Conservation (phyloP, 2,888 invertebrate genomes). For the Arctia plantaginis region DNA sequence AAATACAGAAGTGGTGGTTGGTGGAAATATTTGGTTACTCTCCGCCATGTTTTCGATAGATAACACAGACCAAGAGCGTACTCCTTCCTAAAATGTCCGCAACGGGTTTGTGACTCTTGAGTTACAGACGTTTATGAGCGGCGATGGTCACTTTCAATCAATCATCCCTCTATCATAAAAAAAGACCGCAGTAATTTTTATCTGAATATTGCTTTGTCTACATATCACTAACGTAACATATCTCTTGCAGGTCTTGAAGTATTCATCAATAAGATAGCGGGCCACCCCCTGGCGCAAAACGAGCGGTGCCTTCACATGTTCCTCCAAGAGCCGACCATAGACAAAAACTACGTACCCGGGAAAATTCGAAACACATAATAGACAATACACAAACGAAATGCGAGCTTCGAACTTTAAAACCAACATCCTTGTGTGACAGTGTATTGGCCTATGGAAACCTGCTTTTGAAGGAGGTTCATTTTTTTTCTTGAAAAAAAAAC, state of each 20-base stretch:
- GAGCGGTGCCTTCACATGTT: constrained; percentile 99
- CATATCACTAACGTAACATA: neutral
- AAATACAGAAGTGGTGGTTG: too few relatives aligned
- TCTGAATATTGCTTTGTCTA: neutral
- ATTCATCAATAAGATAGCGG: constrained; percentile 99
- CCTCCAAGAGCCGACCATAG: constrained; percentile 98
- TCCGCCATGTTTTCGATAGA: too few relatives aligned
- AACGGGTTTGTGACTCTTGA: too few relatives aligned
- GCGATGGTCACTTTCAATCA: too few relatives aligned
- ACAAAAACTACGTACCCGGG: constrained; percentile 99
- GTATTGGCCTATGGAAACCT: constrained; percentile 46
- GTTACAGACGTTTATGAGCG: too few relatives aligned
- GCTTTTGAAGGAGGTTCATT: constrained; percentile 23
- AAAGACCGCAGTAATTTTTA: too few relatives aligned
- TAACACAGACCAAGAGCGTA: too few relatives aligned
- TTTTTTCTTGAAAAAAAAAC: constrained; percentile 7
- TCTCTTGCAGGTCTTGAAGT: constrained; percentile 91
- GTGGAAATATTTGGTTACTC: too few relatives aligned
- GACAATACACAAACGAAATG: constrained; percentile 49
- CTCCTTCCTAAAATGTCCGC: too few relatives aligned
- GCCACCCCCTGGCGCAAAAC: constrained; percentile 99
- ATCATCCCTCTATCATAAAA: too few relatives aligned
- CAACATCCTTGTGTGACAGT: constrained; percentile 57
- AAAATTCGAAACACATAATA: constrained; percentile 98
- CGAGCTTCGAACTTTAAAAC: constrained; percentile 65